phyloP scores from a whole-genome alignment of 1,140 invertebrate species.

The Nylanderia fulva region DNA sequence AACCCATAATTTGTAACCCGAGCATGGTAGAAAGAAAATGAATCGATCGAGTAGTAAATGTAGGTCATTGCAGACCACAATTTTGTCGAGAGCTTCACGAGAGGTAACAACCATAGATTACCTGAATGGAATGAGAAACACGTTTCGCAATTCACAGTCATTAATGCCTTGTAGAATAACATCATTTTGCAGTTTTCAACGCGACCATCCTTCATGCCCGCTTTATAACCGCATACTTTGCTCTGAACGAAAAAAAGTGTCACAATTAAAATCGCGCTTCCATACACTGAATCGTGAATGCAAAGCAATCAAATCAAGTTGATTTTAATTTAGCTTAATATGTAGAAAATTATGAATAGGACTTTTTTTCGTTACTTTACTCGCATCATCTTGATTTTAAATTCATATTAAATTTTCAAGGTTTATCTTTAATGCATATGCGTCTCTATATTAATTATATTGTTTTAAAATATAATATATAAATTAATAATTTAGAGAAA shows the following conservation, averaged over 20 bases:
- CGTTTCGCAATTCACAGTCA: slow-evolving; percentile 56
- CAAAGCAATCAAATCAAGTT: neutral
- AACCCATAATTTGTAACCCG: slow-evolving; percentile 55
- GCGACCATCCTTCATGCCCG: slow-evolving; percentile 34
- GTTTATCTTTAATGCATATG: too few relatives aligned
- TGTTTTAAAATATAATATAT: neutral
- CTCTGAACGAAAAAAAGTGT: slow-evolving; percentile 8
- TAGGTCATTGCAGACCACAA: slow-evolving; percentile 73
- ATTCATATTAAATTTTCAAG: too few relatives aligned
- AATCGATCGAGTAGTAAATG: slow-evolving; percentile 69
- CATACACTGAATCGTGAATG: neutral
- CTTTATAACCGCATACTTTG: slow-evolving; percentile 23
- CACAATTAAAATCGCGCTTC: slow-evolving; percentile 35
- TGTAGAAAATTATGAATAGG: too few relatives aligned
- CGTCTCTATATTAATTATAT: too few relatives aligned
- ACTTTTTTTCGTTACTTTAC: neutral
- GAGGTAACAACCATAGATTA: slow-evolving; percentile 68
- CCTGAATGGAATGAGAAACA: slow-evolving; percentile 73
- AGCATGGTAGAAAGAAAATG: slow-evolving; percentile 68
- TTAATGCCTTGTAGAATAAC: slow-evolving; percentile 55
- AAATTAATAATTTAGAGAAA: neutral
- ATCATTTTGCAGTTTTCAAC: slow-evolving; percentile 40
- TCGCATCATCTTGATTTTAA: too few relatives aligned
- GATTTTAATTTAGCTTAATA: neutral
- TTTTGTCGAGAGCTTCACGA: slow-evolving; percentile 64